A percentile compares a stretch with the other conserved stretches of the same genome.
These are phyloP conservation scores for Alviniconcha marisindica DNA, from an alignment of 1,140 invertebrate species.

Conservation along the genomic window DNA sequence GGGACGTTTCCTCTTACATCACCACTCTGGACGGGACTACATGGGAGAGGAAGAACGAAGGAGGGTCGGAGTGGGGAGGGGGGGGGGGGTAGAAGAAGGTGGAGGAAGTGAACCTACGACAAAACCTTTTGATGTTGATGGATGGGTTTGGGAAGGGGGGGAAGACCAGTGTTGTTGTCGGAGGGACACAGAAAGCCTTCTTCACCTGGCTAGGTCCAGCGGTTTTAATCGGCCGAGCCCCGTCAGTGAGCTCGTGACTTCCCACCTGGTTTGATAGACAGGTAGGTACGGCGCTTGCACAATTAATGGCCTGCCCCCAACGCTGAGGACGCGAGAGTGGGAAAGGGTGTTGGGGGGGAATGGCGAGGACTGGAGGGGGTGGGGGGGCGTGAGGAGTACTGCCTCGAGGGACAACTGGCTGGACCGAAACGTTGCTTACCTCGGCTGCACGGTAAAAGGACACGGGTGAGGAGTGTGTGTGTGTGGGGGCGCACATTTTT, in stretches of 20 bases:
- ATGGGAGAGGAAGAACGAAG: not conserved
- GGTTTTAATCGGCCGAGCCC: too few relatives aligned
- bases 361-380: not conserved
- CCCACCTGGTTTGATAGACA: too few relatives aligned
- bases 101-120: not conserved
- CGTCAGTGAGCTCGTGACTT: too few relatives aligned
- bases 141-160: not conserved
- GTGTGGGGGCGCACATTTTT: slow-evolving; percentile 18
- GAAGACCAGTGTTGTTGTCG: too few relatives aligned
- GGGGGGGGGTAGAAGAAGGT: too few relatives aligned
- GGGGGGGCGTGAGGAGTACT: not conserved
- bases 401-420: not conserved
- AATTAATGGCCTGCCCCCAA: too few relatives aligned
- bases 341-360: too few relatives aligned
- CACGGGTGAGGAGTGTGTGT: not conserved
- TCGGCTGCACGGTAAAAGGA: not conserved
- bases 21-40: not conserved
- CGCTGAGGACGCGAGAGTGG: too few relatives aligned
- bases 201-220: too few relatives aligned
- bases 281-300: too few relatives aligned
- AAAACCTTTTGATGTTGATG: slow-evolving; percentile 6
- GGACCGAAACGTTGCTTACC: not conserved
- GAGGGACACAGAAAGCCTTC: too few relatives aligned
- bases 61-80: too few relatives aligned
- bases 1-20: not conserved